These are phyloP conservation scores for Coptodon rendalli DNA, from an alignment of 2,113 vertebrate species.

Conservation along the genomic window DNA sequence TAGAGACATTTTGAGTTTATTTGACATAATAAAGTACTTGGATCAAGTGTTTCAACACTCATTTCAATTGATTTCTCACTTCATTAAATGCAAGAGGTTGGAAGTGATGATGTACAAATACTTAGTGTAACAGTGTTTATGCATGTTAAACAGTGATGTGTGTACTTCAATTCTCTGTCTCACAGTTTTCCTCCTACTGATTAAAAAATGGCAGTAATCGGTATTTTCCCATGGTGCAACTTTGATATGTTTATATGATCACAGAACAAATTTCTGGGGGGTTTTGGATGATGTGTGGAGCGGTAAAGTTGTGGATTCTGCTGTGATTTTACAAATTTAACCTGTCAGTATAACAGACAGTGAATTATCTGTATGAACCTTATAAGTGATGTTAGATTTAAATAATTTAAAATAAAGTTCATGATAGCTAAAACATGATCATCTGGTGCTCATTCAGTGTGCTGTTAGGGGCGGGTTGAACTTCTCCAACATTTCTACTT, in stretches of 20 bases:
- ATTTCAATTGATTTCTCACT: neutral
- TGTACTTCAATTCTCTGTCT: fast-evolving
- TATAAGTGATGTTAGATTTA: neutral
- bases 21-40: too few relatives aligned
- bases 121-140: fast-evolving
- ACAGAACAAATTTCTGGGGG: neutral
- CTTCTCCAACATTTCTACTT: neutral
- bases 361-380: neutral
- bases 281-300: fast-evolving
- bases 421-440: fast-evolving
- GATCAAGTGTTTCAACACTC: too few relatives aligned
- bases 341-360: neutral
- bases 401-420: fast-evolving
- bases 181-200: neutral
- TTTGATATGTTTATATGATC: neutral
- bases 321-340: neutral
- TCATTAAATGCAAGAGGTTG: fast-evolving
- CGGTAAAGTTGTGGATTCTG: fast-evolving
- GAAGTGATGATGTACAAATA: neutral
- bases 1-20: too few relatives aligned
- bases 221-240: fast-evolving
- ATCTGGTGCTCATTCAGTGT: fast-evolving
- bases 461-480: neutral
- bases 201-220: neutral
- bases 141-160: neutral